A percentile compares a stretch with the other conserved stretches of the same genome.
Conservation (phyloP, 2,113 vertebrate species). For the Chitala chitala region DNA sequence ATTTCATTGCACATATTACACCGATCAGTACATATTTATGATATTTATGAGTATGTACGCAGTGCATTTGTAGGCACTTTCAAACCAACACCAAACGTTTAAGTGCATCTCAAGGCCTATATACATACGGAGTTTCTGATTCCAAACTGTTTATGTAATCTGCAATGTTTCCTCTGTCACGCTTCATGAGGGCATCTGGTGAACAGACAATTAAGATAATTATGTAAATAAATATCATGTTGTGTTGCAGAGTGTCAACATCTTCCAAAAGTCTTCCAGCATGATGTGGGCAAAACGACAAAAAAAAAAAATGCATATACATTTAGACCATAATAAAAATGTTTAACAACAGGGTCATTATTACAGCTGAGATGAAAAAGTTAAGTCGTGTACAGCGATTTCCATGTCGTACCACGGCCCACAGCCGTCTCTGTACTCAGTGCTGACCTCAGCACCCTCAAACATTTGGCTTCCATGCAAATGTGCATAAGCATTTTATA, state of each 20-base stretch:
- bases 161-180: background rate
- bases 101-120: background rate
- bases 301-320: too few relatives aligned
- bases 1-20: background rate
- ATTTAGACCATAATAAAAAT: background rate
- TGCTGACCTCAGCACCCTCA: background rate
- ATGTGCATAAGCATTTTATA: background rate
- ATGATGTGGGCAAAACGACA: too few relatives aligned
- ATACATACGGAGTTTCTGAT: background rate
- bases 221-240: background rate
- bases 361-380: background rate
- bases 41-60: background rate
- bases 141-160: background rate
- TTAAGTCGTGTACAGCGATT: background rate
- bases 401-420: background rate
- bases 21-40: background rate
- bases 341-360: constrained; percentile 1
- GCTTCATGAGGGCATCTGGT: background rate
- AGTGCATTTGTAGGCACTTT: background rate
- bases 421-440: background rate
- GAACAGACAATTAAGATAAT: background rate
- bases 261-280: too few relatives aligned
- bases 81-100: background rate
- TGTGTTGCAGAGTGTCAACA: background rate
- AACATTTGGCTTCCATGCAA: background rate